phyloP scores from a whole-genome alignment of 2,888 invertebrate species.

The Aelia acuminata region DNA sequence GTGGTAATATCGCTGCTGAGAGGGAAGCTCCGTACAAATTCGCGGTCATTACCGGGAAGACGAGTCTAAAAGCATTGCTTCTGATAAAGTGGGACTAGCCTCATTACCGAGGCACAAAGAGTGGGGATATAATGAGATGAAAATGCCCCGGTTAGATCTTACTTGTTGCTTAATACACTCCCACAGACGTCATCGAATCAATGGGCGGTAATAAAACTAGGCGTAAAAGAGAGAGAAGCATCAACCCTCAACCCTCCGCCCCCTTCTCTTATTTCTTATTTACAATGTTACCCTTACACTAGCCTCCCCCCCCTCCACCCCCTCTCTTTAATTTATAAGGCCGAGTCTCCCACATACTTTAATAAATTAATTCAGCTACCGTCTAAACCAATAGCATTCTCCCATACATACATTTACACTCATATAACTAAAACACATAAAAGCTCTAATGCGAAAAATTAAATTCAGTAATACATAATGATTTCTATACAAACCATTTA shows the following conservation, averaged over 20 bases:
- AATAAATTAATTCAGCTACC: neutral
- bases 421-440: neutral
- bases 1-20: neutral
- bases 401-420: neutral
- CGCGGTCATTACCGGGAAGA: neutral
- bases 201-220: conserved; percentile 21
- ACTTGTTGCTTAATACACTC: conserved; percentile 18
- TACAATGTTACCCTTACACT: neutral
- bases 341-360: neutral
- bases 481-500: too few relatives aligned
- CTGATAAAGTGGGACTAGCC: neutral
- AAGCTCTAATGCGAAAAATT: too few relatives aligned
- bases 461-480: too few relatives aligned
- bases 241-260: neutral
- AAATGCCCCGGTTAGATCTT: neutral
- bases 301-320: neutral
- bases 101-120: neutral
- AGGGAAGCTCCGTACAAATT: neutral
- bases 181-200: neutral
- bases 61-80: neutral
- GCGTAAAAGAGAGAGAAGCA: neutral
- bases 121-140: neutral
- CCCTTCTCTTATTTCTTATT: conserved; percentile 20
- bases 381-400: neutral
- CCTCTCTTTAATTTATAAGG: neutral